Evolutionary conservation across 1,140 invertebrate genomes (phyloP).

Genomic region (Lethrus apterus): DNA sequence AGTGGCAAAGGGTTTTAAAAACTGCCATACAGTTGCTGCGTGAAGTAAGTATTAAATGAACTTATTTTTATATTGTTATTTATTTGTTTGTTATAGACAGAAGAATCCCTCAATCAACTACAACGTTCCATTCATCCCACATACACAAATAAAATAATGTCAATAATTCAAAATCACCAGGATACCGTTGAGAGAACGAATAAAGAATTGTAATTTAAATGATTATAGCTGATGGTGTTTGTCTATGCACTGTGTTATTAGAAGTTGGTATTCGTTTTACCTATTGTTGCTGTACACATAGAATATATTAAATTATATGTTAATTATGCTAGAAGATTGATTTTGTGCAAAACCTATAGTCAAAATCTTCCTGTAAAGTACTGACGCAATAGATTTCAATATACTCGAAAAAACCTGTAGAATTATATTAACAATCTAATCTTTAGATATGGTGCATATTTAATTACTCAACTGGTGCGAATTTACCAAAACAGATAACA

Average conservation of each 20-base stretch:
- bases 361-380: neutral
- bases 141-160: conserved; percentile 32
- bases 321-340: neutral
- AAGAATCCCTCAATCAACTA: conserved; percentile 56
- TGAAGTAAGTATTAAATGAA: conserved; percentile 44
- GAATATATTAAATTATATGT: conserved; percentile 11
- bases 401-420: too few relatives aligned
- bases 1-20: conserved; percentile 67
- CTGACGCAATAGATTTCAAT: too few relatives aligned
- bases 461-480: too few relatives aligned
- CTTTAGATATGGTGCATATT: too few relatives aligned
- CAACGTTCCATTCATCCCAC: conserved; percentile 57
- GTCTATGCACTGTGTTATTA: conserved; percentile 27
- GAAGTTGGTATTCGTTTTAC: conserved; percentile 25
- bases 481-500: too few relatives aligned
- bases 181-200: conserved; percentile 10
- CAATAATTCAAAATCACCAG: conserved; percentile 27
- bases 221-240: conserved; percentile 17
- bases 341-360: neutral
- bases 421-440: too few relatives aligned
- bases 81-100: conserved; percentile 52
- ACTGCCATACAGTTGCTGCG: conserved; percentile 53
- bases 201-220: conserved; percentile 23
- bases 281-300: conserved; percentile 23
- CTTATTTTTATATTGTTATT: conserved; percentile 12